Evolutionary conservation across 2,113 vertebrate species (phyloP), one percentile per base, ranked within the genome.

Genomic region (Dinomys branickii): DNA sequence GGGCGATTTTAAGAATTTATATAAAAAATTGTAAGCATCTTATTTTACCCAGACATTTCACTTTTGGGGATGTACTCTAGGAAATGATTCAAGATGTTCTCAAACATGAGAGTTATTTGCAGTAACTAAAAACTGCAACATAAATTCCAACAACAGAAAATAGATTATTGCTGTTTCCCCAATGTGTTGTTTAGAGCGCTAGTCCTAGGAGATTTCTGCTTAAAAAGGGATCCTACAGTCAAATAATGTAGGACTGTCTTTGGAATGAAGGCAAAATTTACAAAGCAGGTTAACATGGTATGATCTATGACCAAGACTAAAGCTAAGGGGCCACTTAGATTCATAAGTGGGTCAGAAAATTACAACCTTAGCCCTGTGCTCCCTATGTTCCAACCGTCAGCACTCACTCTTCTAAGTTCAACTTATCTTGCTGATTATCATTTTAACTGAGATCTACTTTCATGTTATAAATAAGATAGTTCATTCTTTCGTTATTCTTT

Each of bases 1-100:
- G 33, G 91, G 19, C 33, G 75, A 94, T 88, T 83, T 83, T 69
- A 26, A 90, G 52, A 77, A 85, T 77, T 91, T 73, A 61, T n/a
- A 85, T 59, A 0, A 77, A 88, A 93, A 85, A 13, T n/a, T 86
- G 89, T 90, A 50, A 69, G 41, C 73, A 82, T 33, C 4, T 22
- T 90, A 44, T 87, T 94, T 94, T 92, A 92, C 33, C 30, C 41
- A 89, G 63, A 11, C 41, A 61, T 95, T 97, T 85, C 52, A 89
- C 20, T 83, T 61, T 90, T 78, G 85, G 17, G 52, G 22, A 65
- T 78, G 11, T 71, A 67, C 24, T 83, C 44, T 44, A 77, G 41
- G 50, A 94, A 90, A 94, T 69, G 50, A 67, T 52, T 92, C 54
- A 85, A 61, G 17, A 81, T 38, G 56, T 90, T 86, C 58, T 78